Percentiles rank a stretch among this genome's conserved stretches.
Conservation (phyloP, 2,797 vertebrate genomes). For the Xerus rutilus region DNA sequence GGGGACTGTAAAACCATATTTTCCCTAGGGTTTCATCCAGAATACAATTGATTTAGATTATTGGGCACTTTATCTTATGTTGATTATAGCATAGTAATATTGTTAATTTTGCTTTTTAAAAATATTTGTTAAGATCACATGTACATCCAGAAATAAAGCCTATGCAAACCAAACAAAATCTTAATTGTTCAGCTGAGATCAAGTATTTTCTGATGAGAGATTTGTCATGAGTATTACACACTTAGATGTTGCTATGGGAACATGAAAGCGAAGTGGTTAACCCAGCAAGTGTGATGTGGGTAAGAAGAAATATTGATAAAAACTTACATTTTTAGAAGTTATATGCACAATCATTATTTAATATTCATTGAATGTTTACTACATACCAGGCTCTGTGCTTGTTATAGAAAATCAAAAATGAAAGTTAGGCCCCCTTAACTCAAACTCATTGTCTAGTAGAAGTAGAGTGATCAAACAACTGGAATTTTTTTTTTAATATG, state of each 20-base stretch:
- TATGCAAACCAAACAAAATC: constrained; percentile 39
- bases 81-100: constrained; percentile 44
- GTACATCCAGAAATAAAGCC: constrained; percentile 73
- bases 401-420: background rate
- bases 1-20: background rate
- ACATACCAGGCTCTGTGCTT: background rate
- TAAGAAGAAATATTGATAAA: constrained; percentile 1
- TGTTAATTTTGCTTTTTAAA: constrained; percentile 52
- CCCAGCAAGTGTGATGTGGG: background rate
- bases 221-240: background rate
- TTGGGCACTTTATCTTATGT: constrained; percentile 70
- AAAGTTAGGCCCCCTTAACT: background rate
- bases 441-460: background rate
- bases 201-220: background rate
- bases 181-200: constrained; percentile 27
- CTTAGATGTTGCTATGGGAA: background rate
- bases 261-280: background rate
- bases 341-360: background rate
- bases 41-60: background rate
- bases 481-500: background rate
- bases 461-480: background rate
- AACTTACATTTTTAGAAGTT: background rate
- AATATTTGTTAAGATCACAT: constrained; percentile 59
- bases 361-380: background rate
- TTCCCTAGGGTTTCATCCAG: background rate